phyloP scores from a whole-genome alignment of 2,797 vertebrate genomes.

The Nannoperca obscura region DNA sequence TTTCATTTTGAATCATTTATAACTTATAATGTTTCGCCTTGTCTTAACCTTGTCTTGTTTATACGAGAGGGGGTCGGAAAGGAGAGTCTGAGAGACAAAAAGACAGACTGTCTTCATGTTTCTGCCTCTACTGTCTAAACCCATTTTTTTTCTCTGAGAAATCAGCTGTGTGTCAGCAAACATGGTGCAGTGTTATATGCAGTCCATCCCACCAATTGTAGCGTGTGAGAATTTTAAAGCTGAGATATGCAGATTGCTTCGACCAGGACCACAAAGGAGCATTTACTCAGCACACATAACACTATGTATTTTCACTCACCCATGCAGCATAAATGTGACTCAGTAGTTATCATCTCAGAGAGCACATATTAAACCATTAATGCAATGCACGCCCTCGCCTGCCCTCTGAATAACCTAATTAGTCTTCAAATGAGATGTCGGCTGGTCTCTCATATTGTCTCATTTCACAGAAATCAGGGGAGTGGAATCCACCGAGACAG shows the following conservation, averaged over 20 bases:
- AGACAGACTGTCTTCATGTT: slow-evolving; percentile 55
- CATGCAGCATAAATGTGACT: slow-evolving; percentile 59
- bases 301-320: slow-evolving; percentile 64
- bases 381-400: slow-evolving; percentile 50
- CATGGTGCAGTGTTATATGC: slow-evolving; percentile 35
- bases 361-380: slow-evolving; percentile 73
- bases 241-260: slow-evolving; percentile 54
- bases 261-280: slow-evolving; percentile 30
- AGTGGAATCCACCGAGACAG: slow-evolving; percentile 55
- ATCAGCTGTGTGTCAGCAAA: slow-evolving; percentile 63
- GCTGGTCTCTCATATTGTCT: slow-evolving; percentile 70
- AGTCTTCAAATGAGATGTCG: slow-evolving; percentile 77
- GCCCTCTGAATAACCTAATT: slow-evolving; percentile 74
- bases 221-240: slow-evolving; percentile 39
- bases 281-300: slow-evolving; percentile 38
- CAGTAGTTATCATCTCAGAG: slow-evolving; percentile 67
- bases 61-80: slow-evolving; percentile 13
- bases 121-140: slow-evolving; percentile 54
- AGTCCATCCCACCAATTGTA: slow-evolving; percentile 47
- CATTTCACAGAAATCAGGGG: slow-evolving; percentile 67
- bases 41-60: slow-evolving; percentile 71
- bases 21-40: slow-evolving; percentile 25
- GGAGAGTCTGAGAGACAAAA: slow-evolving; percentile 27
- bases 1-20: no score
- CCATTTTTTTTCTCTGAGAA: slow-evolving; percentile 30